Base-by-base conservation (phyloP, 1,140 invertebrate genomes). In the Euglossa dilemma region DNA sequence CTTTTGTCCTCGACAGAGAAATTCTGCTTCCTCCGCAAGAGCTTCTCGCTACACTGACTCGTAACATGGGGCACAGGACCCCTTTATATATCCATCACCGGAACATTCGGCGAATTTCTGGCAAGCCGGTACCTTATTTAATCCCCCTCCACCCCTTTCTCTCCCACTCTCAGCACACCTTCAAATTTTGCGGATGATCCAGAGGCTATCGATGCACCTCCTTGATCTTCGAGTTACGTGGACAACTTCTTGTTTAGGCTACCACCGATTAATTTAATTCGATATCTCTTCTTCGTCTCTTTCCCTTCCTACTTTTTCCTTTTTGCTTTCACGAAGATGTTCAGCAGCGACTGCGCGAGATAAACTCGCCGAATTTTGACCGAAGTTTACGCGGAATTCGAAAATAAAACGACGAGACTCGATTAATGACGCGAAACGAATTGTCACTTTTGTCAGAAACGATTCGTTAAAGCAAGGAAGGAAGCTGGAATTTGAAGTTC, bases 21-120 rank as follows among this genome's bases (percentile, higher is more conserved):
- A 59, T 25, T 23, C 16, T 54, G 79, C 25, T 67, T 80, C 43
- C 50, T 43, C 52, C 78, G 18, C 23, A 59, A 59, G 63, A 86
- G 80, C 59, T 86, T 81, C 78, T 69, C 80, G 73, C 75, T 85
- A 80, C 79, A 90, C 88, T 90, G 89, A 90, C 86, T 88, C 76
- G 81, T 69, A 59, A 70, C 67, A 69, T 36, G 64, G 45, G 50
- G 66, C 77, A 76, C 52, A 52, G 75, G 86, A 78, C 87, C 77
- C 80, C 89, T 85, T 90, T 90, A 90, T 90, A 90, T 90, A 90
- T 88, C 82, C 86, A 71, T 81, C 83, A 90, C 11, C 79, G 18
- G 70, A 81, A 87, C 76, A 88, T 85, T 90, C 89, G 80, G 64
- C 47, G 74, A 85, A 70, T 81, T 85, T 90, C 80, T 84, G 67